Percentiles rank a stretch among this genome's conserved stretches.
Conservation (phyloP, 2,113 vertebrate genomes). For the Aix galericulata region DNA sequence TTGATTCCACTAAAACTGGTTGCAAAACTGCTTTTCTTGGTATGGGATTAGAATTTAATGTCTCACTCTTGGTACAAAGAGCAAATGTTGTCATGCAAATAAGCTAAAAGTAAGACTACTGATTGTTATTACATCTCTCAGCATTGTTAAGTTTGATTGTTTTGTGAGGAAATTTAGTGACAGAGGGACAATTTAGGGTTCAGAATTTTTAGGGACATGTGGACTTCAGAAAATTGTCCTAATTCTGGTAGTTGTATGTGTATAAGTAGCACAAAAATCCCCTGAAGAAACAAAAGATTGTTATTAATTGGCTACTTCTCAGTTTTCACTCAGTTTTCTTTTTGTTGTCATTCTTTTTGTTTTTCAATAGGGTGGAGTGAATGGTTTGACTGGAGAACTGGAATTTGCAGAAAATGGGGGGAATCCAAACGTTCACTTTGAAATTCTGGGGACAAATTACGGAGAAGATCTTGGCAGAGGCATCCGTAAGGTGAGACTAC, state of each 20-base stretch:
- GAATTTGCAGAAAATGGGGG: constrained; percentile 94
- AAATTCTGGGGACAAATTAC: constrained; percentile 98
- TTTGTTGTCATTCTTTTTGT: not conserved
- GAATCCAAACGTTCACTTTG: constrained; percentile 97
- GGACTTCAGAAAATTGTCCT: not conserved
- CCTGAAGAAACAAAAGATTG: not conserved
- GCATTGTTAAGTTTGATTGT: not conserved
- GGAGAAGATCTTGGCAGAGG: constrained; percentile 95
- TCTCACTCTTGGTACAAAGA: not conserved
- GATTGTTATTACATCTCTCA: not conserved
- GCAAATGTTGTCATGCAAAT: not conserved
- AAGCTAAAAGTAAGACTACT: not conserved
- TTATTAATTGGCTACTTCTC: not conserved
- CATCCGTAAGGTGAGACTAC: constrained; percentile 88
- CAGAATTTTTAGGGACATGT: not conserved
- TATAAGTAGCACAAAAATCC: not conserved
- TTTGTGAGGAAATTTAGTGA: not conserved
- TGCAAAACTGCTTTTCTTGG: accelerated
- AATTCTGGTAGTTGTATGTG: not conserved
- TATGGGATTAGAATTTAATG: not conserved
- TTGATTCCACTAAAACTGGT: not conserved
- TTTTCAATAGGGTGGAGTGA: constrained; percentile 85
- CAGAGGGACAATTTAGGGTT: not conserved
- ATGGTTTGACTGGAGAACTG: constrained; percentile 91
- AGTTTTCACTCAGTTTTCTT: not conserved